Evolutionary conservation across 2,113 vertebrate genomes (phyloP), one percentile per base, ranked within the genome.

Genomic region (Mellivora capensis): DNA sequence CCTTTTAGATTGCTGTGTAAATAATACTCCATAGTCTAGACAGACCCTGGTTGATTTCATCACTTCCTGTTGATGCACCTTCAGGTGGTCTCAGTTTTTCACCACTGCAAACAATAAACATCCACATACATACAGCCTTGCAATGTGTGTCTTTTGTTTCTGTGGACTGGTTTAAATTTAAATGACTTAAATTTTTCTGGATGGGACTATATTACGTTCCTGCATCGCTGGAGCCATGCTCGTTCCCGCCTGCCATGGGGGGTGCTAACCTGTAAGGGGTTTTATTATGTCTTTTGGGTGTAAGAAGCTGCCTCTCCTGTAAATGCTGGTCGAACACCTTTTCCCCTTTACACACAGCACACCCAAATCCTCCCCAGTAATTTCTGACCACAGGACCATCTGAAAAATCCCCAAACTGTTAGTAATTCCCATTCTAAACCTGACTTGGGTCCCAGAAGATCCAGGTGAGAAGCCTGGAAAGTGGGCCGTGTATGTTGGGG

Each of bases 41-140:
- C 34, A 44, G 37, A 42, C 37, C 15, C 1, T 44, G n/a, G 34
- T 23, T 81, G 52, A 89, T 23, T 74, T 42, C 82, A 52, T 84
- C 39, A 29, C 93, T 91, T 67, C 44, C 29, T 91, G 39, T 80
- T 83, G n/a, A 52, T 4, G 44, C 47, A 44, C 31, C 52, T 94
- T 96, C 83, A 44, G 52, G 11, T 74, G 6, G 61, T 82, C 67
- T 47, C 39, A 27, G 10, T 57, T 80, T 96, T 64, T 71, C 34
- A 13, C 79, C 27, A 47, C 62, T 87, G 57, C 52, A 92, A 90
- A 94, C 83, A 96, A 96, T 96, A 97, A 97, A 97, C 39, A 29
- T 31, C 59, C 20, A 62, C 91, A 27, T 71, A 64, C 7, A n/a
- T 37, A 89, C 18, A 74, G 37, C n/a, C 57, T 20, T 23, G 9